Conservation (phyloP, 2,888 invertebrate species). For the Dryomyza anilis region DNA sequence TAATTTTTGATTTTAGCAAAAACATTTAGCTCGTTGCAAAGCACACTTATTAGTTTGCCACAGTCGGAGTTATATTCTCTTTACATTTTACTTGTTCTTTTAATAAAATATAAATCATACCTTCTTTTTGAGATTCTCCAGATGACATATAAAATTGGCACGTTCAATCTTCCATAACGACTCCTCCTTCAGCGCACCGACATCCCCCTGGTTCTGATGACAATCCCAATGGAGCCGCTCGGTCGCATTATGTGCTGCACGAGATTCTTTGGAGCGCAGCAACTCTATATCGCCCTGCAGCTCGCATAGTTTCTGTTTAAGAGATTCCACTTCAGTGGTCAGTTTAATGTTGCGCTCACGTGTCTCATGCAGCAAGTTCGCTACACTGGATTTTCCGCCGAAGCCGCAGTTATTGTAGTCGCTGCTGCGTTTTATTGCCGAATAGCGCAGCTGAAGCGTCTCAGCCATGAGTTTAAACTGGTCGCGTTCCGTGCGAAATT, state of each 20-base stretch:
- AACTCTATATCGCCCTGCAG: conserved; percentile 73
- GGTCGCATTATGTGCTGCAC: conserved; percentile 31
- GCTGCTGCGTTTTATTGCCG: conserved; percentile 61
- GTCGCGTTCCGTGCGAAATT: conserved; percentile 79
- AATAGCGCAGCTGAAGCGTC: conserved; percentile 69
- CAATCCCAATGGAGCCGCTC: too few relatives aligned
- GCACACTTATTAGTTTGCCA: conserved; percentile 5
- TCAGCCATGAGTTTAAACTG: conserved; percentile 81
- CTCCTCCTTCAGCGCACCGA: conserved; percentile 43
- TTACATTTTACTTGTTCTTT: too few relatives aligned
- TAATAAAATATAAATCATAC: conserved; percentile 25
- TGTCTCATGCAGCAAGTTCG: conserved; percentile 66
- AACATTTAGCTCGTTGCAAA: too few relatives aligned
- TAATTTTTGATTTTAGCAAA: too few relatives aligned
- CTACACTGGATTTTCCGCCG: conserved; percentile 61
- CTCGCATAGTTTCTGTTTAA: conserved; percentile 74
- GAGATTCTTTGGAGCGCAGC: conserved; percentile 61
- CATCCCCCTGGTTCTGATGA: conserved; percentile 15
- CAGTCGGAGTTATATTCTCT: background rate
- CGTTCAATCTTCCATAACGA: conserved; percentile 57
- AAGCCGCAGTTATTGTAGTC: conserved; percentile 52
- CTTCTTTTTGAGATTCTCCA: conserved; percentile 57
- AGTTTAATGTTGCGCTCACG: conserved; percentile 67
- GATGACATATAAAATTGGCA: conserved; percentile 56
- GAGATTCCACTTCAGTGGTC: conserved; percentile 67